Evolutionary conservation across 2,113 vertebrate genomes (phyloP), one percentile per base, ranked within the genome.

Genomic region (Chelonoidis abingdonii): DNA sequence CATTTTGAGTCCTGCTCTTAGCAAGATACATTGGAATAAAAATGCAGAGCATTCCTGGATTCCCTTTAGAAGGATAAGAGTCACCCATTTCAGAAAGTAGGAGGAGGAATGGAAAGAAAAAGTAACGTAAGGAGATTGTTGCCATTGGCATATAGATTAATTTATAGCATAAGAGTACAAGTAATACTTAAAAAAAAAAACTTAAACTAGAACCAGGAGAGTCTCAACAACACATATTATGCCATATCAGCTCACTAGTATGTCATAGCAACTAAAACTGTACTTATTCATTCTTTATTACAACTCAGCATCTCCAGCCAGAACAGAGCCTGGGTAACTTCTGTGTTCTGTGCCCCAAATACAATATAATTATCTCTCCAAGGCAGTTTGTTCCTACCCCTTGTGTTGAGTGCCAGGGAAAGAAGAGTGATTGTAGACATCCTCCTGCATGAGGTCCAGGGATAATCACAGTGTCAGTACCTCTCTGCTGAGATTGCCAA

Each of bases 181-280:
- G 35, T 16, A 41, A 9, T 90, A 5, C 84, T 94, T 96, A 52
- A 86, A 90, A 94, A 86, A 90, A 94, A 94, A 79, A 35, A 80
- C 41, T 41, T 80, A 93, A 95, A 56, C 56, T 87, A 93, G 93
- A 93, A 80, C 49, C 75, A 92, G 24, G 93, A 62, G 35, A 83
- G 65, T 93, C 16, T 0, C 84, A 86, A 31, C n/a, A 59, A 16
- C 50, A 44, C 83, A 22, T 72, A 6, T 90, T 80, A 62, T 81
- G n/a, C 91, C 90, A 38, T 95, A 95, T 91, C 96, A 98, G 96
- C 89, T 89, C 87, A 76, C 44, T 72, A 84, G n/a, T 76, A 31
- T 95, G 57, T 79, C 84, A 86, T 92, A 91, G 92, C 91, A 95
- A 84, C 86, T 83, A 83, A 82, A 69, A 65, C 44, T 93, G 89